A percentile compares a stretch with the other conserved stretches of the same genome.
Conservation (phyloP, 1,140 invertebrate genomes). For the Drosophila seguyi region DNA sequence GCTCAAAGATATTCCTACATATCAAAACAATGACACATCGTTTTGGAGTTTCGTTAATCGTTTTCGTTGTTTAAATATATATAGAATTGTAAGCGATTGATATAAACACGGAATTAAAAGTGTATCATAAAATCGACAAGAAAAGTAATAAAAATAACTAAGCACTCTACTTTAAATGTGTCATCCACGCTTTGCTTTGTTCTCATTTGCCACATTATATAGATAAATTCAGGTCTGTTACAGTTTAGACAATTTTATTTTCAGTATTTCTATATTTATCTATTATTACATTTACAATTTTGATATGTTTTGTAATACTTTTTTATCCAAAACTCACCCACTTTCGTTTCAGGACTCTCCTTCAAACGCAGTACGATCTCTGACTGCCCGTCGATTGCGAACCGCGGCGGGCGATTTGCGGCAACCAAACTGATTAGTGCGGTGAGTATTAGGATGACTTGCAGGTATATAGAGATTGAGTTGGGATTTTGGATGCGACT, state of each 20-base stretch:
- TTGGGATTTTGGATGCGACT: constrained; percentile 2
- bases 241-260: background rate
- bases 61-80: background rate
- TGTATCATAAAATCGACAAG: background rate
- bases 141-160: background rate
- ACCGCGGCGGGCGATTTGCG: constrained; percentile 91
- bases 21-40: background rate
- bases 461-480: background rate
- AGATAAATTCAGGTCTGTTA: background rate
- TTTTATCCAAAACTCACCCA: constrained; percentile 88
- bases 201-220: background rate
- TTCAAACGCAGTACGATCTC: constrained; percentile 95
- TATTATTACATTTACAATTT: too few relatives aligned
- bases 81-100: background rate
- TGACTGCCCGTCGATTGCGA: constrained; percentile 93
- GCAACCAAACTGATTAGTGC: constrained; percentile 34
- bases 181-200: background rate
- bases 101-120: constrained; percentile 4
- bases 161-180: background rate
- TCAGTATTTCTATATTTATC: background rate
- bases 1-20: background rate
- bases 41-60: background rate
- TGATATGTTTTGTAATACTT: background rate
- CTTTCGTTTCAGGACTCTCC: constrained; percentile 93
- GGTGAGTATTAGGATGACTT: constrained; percentile 56